A percentile compares a stretch with the other conserved stretches of the same genome.
Conservation (phyloP, 2,797 vertebrate species). For the Pantherophis alleghaniensis region DNA sequence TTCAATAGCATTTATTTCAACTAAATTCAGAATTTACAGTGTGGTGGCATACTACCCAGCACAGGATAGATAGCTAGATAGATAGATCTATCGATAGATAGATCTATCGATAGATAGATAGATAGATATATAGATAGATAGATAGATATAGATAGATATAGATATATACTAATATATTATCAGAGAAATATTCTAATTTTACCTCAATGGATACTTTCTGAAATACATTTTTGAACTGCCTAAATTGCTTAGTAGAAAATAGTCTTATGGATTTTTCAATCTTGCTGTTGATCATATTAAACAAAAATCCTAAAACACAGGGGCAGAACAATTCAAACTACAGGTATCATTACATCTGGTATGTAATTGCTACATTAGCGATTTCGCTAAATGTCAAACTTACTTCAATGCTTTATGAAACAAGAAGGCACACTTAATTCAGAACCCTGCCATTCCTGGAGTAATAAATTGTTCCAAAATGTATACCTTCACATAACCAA, state of each 20-base stretch:
- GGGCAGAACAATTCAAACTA: background rate
- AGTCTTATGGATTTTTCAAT: background rate
- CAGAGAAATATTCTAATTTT: background rate
- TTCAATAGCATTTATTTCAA: background rate
- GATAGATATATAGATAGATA: no score
- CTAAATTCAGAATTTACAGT: background rate
- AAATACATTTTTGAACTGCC: background rate
- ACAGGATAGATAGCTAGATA: background rate
- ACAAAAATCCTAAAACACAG: background rate
- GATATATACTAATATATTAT: background rate
- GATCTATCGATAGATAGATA: background rate
- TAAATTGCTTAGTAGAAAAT: background rate
- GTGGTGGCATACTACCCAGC: background rate
- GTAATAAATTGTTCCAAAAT: background rate
- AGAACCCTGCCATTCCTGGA: background rate
- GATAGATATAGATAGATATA: background rate
- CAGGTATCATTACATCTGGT: background rate
- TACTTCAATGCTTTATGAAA: background rate
- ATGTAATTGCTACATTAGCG: background rate
- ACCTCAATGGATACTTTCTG: background rate
- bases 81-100: no score
- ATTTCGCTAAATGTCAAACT: background rate
- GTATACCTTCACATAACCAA: background rate
- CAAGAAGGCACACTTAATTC: background rate
- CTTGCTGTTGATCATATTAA: background rate